These are phyloP conservation scores for Muscicapa striata DNA, from an alignment of 2,797 vertebrate genomes.

Conservation along the genomic window DNA sequence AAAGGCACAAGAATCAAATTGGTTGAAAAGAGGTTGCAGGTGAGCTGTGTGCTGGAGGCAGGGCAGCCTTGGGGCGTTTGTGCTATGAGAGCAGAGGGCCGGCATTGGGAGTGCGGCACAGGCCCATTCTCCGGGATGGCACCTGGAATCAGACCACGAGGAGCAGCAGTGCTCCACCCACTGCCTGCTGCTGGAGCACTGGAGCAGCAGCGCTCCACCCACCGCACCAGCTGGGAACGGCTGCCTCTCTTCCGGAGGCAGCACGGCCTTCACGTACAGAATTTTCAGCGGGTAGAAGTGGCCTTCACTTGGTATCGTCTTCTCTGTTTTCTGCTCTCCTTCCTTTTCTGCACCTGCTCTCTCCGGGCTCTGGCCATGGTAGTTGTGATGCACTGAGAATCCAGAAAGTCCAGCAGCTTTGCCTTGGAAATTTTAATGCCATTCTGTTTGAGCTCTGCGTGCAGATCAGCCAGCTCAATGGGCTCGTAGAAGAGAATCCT, in stretches of 20 bases:
- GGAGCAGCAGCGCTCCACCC: too few relatives aligned
- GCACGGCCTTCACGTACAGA: not conserved
- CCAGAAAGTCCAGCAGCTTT: conserved; percentile 89
- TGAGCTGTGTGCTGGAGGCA: not conserved
- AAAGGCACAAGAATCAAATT: not conserved
- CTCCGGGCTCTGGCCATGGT: conserved; percentile 84
- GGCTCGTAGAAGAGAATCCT: conserved; percentile 90
- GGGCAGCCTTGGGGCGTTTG: not conserved
- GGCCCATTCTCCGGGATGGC: not conserved
- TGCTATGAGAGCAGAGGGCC: not conserved
- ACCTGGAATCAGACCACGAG: not conserved
- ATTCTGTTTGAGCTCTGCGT: conserved; percentile 80
- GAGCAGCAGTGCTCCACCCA: not conserved
- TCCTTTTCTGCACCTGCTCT: conserved; percentile 47
- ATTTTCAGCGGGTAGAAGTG: not conserved
- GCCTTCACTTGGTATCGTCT: not conserved
- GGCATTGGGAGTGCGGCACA: not conserved
- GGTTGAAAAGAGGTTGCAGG: not conserved
- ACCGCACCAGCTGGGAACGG: not conserved
- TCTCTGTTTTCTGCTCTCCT: conserved; percentile 1
- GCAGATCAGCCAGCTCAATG: conserved; percentile 85
- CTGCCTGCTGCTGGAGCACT: not conserved
- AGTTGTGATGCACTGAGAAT: conserved; percentile 91
- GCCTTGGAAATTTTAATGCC: conserved; percentile 85
- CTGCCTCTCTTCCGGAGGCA: not conserved